Percentiles rank a stretch among this genome's conserved stretches.
Conservation (phyloP, 1,140 invertebrate genomes). For the Drosophila athabasca region DNA sequence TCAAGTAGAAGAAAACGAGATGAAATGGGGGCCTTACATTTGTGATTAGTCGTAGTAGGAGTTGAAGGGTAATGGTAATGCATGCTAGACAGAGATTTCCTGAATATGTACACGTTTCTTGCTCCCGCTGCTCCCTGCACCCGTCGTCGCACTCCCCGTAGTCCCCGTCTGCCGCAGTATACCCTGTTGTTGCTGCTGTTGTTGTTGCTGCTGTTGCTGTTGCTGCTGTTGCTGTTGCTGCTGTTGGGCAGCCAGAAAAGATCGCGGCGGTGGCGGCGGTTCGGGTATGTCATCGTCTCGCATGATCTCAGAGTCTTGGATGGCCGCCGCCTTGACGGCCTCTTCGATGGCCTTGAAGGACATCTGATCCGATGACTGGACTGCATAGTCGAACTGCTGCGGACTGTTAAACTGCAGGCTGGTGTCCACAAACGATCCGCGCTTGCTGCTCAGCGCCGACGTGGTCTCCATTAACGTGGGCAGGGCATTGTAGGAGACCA, state of each 20-base stretch:
- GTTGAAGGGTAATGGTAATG: constrained; percentile 20
- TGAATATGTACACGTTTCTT: constrained; percentile 94
- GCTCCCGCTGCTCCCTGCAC: constrained; percentile 85
- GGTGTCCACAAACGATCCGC: constrained; percentile 68
- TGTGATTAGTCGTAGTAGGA: constrained; percentile 1
- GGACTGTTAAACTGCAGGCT: constrained; percentile 46
- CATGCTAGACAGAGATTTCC: constrained; percentile 91
- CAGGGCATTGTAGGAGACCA: constrained; percentile 66
- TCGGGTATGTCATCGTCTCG: constrained; percentile 87
- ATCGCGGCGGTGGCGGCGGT: constrained; percentile 88
- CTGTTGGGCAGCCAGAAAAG: constrained; percentile 71
- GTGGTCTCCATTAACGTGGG: constrained; percentile 52
- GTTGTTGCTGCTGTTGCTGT: constrained; percentile 82
- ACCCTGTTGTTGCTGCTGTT: constrained; percentile 78
- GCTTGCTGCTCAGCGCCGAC: constrained; percentile 60
- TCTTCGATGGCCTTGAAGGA: constrained; percentile 84
- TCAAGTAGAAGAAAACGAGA: constrained; percentile 5
- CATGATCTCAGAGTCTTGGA: constrained; percentile 67
- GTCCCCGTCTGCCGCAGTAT: constrained; percentile 86
- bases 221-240: constrained; percentile 77
- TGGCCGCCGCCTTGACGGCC: constrained; percentile 82
- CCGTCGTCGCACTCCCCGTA: constrained; percentile 84
- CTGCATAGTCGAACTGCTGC: constrained; percentile 77
- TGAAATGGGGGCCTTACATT: constrained; percentile 8
- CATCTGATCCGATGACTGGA: constrained; percentile 84